Evolutionary conservation across 1,140 invertebrate species (phyloP), one percentile per base, ranked within the genome.

Genomic region (Phymorhynchus buccinoides): DNA sequence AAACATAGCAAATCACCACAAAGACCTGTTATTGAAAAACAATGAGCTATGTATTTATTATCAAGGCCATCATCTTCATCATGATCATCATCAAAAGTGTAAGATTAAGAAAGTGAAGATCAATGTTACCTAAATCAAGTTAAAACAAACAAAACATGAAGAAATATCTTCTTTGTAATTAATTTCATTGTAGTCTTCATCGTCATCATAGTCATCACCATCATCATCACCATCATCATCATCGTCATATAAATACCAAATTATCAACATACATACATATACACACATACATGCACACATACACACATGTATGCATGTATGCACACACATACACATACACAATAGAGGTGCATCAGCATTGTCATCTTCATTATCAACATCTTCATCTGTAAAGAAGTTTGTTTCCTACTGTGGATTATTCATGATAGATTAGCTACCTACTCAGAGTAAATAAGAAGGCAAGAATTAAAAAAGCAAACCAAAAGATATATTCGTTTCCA

Each of bases 221-320:
- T 27, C n/a, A 66, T 30, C 18, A 66, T 30, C n/a, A 30, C 27
- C 4, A 30, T 22, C n/a, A 27, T 66, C 27, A 22, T 27, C n/a
- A 27, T 66, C 18, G 4, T 30, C 27, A 4, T 7, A 30, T 7
- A 30, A 30, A 30, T 66, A 22, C 16, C 9, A 27, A 4, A 27
- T 9, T 66, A 6, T 27, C 30, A 3, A 4, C 14, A 37, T 37
- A 16, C 6, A 41, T 27, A 7, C 35, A 37, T 6, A 75, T 30
- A 37, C 71, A 75, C 71, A 75, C 71, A 37, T 35, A 16, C 71
- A 75, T 30, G 30, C 71, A 75, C 71, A 75, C 71, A 75, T 35
- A 75, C 71, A 75, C 71, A 75, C 71, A 75, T 35, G 30, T 35
- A 75, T 30, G 35, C 71, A 75, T 30, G 30, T 35, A 75, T 35